Conservation (phyloP, 1,140 invertebrate genomes). For the Delia radicum region DNA sequence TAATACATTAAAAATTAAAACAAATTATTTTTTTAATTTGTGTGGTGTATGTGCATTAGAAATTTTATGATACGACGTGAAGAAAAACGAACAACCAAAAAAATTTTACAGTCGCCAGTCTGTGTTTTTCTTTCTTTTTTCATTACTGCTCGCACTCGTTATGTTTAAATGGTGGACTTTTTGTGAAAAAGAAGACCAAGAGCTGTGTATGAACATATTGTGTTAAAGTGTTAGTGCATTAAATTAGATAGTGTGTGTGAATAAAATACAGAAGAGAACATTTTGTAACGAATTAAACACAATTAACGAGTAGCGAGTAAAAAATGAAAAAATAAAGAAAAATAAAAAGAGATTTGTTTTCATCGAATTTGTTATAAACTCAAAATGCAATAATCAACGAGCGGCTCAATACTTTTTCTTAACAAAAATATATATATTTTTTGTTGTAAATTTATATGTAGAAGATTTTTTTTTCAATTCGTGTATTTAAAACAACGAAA, state of each 20-base stretch:
- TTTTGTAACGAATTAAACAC: neutral
- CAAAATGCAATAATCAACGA: conserved; percentile 1
- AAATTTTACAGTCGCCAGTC: conserved; percentile 44
- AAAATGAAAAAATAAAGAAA: neutral
- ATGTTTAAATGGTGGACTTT: conserved; percentile 18
- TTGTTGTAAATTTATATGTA: neutral
- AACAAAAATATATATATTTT: conserved; percentile 11
- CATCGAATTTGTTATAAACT: conserved; percentile 2
- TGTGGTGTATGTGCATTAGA: conserved; percentile 42
- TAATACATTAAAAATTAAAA: conserved; percentile 33
- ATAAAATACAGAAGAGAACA: neutral
- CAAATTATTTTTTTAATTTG: conserved; percentile 55
- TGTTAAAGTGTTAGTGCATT: neutral
- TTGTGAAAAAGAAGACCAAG: neutral
- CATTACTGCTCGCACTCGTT: conserved; percentile 54
- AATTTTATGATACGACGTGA: conserved; percentile 55
- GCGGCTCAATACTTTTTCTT: neutral
- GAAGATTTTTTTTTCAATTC: neutral
- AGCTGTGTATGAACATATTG: conserved; percentile 6
- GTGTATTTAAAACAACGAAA: neutral
- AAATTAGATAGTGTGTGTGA: neutral
- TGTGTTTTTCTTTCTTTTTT: conserved; percentile 56
- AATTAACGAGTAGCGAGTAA: conserved; percentile 9
- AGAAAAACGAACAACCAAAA: conserved; percentile 44
- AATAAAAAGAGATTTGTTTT: conserved; percentile 9